phyloP scores from a whole-genome alignment of 2,113 vertebrate genomes.

The Phasianus colchicus region DNA sequence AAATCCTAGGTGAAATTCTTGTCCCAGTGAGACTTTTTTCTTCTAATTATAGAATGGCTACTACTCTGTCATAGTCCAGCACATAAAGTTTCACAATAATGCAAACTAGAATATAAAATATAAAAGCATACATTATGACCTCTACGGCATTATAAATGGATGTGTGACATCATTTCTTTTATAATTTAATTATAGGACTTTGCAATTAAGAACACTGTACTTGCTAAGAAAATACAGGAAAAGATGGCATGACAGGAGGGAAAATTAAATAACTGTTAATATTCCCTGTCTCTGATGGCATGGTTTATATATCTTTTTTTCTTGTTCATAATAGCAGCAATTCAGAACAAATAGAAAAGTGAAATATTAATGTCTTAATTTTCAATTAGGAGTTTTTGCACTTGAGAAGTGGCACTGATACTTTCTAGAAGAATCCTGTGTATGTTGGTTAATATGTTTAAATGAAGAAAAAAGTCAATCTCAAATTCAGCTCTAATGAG shows the following conservation, averaged over 20 bases:
- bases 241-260: background rate
- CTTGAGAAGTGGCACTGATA: constrained; percentile 34
- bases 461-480: constrained; percentile 64
- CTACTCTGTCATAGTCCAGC: background rate
- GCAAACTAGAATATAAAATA: background rate
- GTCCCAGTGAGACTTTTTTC: background rate
- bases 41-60: background rate
- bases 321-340: background rate
- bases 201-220: background rate
- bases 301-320: background rate
- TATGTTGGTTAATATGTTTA: constrained; percentile 69
- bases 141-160: no score
- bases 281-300: background rate
- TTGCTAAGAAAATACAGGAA: background rate
- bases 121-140: constrained; percentile 22
- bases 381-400: constrained; percentile 40
- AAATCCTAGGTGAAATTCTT: background rate
- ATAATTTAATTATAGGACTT: background rate
- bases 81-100: background rate
- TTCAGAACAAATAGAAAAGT: constrained; percentile 20
- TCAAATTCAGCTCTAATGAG: constrained; percentile 77
- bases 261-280: constrained; percentile 21
- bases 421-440: constrained; percentile 51
- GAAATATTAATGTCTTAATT: constrained; percentile 21
- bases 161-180: no score